Evolutionary conservation across 2,888 invertebrate species (phyloP).

Genomic region (Apamea epomidion): DNA sequence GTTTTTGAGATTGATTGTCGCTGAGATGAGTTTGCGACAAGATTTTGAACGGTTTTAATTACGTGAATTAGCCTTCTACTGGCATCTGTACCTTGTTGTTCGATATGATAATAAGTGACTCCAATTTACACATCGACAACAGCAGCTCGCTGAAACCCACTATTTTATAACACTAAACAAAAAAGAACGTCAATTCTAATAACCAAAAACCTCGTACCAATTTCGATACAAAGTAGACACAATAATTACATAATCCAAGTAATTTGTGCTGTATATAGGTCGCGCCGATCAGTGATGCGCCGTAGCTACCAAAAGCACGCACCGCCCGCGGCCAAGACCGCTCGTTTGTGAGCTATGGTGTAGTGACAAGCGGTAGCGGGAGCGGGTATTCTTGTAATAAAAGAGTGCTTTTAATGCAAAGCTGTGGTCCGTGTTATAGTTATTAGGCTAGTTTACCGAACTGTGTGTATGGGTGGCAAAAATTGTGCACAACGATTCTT

Average conservation of each 20-base stretch:
- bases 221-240: conserved; percentile 48
- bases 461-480: neutral
- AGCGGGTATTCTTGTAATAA: neutral
- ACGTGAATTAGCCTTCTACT: no score
- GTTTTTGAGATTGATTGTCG: no score
- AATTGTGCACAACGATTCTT: neutral
- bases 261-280: conserved; percentile 70
- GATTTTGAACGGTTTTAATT: no score
- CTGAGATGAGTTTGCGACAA: no score
- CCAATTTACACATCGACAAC: neutral
- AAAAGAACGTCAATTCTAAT: conserved; percentile 19
- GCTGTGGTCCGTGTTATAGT: neutral
- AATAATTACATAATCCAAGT: conserved; percentile 67
- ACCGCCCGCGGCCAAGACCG: conserved; percentile 65
- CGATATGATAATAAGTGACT: neutral
- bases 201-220: conserved; percentile 42
- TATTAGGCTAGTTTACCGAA: neutral
- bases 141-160: no score
- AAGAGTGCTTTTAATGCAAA: neutral
- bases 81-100: no score
- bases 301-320: conserved; percentile 71
- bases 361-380: conserved; percentile 46
- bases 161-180: neutral
- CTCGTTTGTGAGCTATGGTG: conserved; percentile 18
- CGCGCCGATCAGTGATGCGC: conserved; percentile 68